A percentile compares a stretch with the other conserved stretches of the same genome.
phyloP scores from a whole-genome alignment of 2,888 invertebrate species.

The Priocnemis perturbator region DNA sequence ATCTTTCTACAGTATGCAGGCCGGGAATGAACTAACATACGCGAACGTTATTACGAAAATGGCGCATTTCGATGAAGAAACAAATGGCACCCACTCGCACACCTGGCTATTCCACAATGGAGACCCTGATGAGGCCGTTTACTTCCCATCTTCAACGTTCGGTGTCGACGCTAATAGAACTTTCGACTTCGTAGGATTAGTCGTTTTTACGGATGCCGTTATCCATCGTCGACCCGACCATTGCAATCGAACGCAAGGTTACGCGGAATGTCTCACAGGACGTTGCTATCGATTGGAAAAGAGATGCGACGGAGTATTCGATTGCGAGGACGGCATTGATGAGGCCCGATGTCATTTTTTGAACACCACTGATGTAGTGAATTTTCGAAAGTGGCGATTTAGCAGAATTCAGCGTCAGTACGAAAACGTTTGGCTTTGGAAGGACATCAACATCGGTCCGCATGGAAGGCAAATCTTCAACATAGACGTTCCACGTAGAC shows the following conservation, averaged over 20 bases:
- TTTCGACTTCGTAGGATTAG: constrained; percentile 91
- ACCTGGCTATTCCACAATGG: constrained; percentile 91
- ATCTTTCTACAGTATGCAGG: constrained; percentile 94
- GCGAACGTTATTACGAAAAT: constrained; percentile 91
- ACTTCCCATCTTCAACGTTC: constrained; percentile 92
- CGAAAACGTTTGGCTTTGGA: constrained; percentile 97
- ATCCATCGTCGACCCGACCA: constrained; percentile 81
- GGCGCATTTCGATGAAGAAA: constrained; percentile 90
- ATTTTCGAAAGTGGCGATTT: constrained; percentile 89
- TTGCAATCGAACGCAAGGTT: constrained; percentile 86
- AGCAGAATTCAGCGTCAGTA: constrained; percentile 93
- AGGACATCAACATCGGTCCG: constrained; percentile 93
- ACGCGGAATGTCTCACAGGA: constrained; percentile 88
- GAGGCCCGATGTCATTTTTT: constrained; percentile 85
- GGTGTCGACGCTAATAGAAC: constrained; percentile 96
- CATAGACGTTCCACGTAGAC: constrained; percentile 87
- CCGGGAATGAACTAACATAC: constrained; percentile 92
- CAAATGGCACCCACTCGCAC: constrained; percentile 89
- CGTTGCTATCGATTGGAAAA: constrained; percentile 86
- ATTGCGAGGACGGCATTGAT: constrained; percentile 92
- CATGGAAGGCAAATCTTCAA: constrained; percentile 93
- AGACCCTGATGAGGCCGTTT: constrained; percentile 88
- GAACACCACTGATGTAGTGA: constrained; percentile 82
- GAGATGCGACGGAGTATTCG: constrained; percentile 85
- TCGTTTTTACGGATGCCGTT: constrained; percentile 93